These are phyloP conservation scores for Zosterops borbonicus DNA, from an alignment of 2,113 vertebrate species.

Conservation along the genomic window DNA sequence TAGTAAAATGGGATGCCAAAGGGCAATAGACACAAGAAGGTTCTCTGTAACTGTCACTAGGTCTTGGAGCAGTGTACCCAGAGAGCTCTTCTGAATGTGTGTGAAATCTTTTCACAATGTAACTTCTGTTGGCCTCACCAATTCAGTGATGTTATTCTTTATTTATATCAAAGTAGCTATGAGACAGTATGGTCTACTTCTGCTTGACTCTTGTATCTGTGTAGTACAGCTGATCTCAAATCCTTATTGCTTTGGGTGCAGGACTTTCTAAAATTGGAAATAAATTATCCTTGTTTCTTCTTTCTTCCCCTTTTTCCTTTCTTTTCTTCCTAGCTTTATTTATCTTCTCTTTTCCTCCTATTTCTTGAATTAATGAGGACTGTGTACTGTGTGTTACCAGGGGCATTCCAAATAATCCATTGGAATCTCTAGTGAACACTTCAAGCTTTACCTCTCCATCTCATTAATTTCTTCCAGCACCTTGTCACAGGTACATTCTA, in stretches of 20 bases:
- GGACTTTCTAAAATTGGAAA: background rate
- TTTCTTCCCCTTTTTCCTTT: background rate
- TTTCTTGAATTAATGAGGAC: background rate
- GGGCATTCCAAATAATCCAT: background rate
- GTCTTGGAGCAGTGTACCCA: background rate
- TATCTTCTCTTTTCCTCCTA: background rate
- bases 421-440: background rate
- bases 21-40: background rate
- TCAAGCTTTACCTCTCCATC: background rate
- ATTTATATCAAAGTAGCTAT: background rate
- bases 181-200: background rate
- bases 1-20: background rate
- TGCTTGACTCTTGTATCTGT: background rate
- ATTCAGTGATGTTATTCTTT: background rate
- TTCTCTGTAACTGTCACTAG: background rate
- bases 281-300: background rate
- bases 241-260: background rate
- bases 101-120: background rate
- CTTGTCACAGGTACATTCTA: background rate
- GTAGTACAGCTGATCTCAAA: background rate
- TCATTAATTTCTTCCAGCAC: constrained; percentile 13
- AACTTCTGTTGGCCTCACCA: background rate
- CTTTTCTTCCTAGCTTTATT: background rate
- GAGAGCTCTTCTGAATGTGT: background rate
- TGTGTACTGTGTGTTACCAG: background rate